Percentiles rank a stretch among this genome's conserved stretches.
These are phyloP conservation scores for Geotrupes spiniger DNA, from an alignment of 2,888 invertebrate species.

Conservation along the genomic window DNA sequence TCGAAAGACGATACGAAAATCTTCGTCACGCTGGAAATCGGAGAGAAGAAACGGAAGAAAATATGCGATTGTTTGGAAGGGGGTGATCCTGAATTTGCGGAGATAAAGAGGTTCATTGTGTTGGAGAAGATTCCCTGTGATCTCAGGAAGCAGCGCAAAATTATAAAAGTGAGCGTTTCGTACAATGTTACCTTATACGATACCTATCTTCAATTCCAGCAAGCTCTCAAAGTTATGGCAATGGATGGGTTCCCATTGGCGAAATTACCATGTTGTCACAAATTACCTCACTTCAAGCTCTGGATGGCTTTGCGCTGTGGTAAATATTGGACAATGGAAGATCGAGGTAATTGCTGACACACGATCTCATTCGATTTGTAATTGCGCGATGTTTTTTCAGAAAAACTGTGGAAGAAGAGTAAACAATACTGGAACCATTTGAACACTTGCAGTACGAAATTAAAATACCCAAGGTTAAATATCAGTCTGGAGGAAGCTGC, in stretches of 20 bases:
- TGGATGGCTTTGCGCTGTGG: slow-evolving; percentile 44
- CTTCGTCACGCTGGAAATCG: not conserved
- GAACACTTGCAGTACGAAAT: slow-evolving; percentile 27
- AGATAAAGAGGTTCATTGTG: slow-evolving; percentile 33
- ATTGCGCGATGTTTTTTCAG: slow-evolving; percentile 4
- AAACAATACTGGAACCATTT: slow-evolving; percentile 34
- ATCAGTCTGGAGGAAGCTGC: slow-evolving; percentile 24
- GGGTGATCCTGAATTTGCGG: not conserved
- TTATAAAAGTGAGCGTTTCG: slow-evolving; percentile 39
- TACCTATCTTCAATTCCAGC: slow-evolving; percentile 27
- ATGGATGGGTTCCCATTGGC: slow-evolving; percentile 47
- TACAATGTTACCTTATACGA: not conserved
- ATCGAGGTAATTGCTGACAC: slow-evolving; percentile 26
- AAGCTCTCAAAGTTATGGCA: slow-evolving; percentile 38
- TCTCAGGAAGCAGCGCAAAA: slow-evolving; percentile 28
- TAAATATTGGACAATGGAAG: slow-evolving; percentile 36
- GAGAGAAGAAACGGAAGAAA: not conserved
- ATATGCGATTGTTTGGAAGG: not conserved
- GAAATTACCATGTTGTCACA: slow-evolving; percentile 42
- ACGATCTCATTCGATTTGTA: not conserved
- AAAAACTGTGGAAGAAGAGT: slow-evolving; percentile 1
- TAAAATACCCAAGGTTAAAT: slow-evolving; percentile 23
- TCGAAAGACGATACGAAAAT: slow-evolving; percentile 11
- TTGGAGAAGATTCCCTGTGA: slow-evolving; percentile 37
- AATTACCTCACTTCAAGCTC: slow-evolving; percentile 45